Evolutionary conservation across 2,797 vertebrate species (phyloP), one percentile per base, ranked within the genome.

Genomic region (Chrysocyon brachyurus): DNA sequence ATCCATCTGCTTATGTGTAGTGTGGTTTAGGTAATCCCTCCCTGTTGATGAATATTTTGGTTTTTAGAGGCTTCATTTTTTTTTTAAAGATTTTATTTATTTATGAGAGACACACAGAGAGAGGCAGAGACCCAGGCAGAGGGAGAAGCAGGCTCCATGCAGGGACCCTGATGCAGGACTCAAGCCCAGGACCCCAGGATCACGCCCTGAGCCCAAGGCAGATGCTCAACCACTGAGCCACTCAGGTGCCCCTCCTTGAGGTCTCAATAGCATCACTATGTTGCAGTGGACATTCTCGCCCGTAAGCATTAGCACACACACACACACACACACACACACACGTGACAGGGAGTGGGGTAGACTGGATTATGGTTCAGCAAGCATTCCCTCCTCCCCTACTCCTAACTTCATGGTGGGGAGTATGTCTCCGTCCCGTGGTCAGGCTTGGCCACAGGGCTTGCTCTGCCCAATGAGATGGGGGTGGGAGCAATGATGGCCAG

Each of bases 381-480:
- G 28, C 9, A 22, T 87, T 83, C 52, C 19, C 31, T 87, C 31
- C 5, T 83, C 12, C 31, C 12, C 54, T 81, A 1, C 40, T 22
- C 52, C 10, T 54, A 11, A 56, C 79, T 57, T 68, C 19, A 9
- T 1, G 11, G 49, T 31, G 15, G n/a, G 9, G 10, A 28, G 8
- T 0, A 2, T 7, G 36, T 26, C 52, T 86, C 49, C 9, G 4
- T 68, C 22, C 56, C 3, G 0, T 1, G 26, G 59, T 22, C 5
- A 1, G 24, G 9, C 63, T 83, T 56, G 40, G 73, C 89, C 52
- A 22, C 0, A 1, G 61, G 56, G 22, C 75, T n/a, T 26, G 10
- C 40, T 73, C 57, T 64, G 56, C 8, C 12, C 17, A 12, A 3
- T 22, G n/a, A 56, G 12, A 57, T 12, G 15, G 21, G 11, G 26